phyloP scores from a whole-genome alignment of 1,140 invertebrate genomes.

The Pomacea maculata region DNA sequence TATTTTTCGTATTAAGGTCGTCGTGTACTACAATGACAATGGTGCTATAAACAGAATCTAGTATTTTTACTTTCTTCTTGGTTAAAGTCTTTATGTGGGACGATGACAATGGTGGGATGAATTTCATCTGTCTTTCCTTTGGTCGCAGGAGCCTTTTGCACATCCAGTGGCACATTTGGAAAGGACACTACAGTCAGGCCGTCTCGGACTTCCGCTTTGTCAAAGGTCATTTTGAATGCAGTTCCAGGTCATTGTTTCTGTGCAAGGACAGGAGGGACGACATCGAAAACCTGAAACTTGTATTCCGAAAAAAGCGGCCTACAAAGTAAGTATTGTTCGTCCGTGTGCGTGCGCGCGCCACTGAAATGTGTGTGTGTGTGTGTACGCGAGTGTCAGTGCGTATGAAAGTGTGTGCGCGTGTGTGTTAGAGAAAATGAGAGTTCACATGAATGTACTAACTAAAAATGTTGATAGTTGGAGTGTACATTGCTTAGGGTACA shows the following conservation, averaged over 20 bases:
- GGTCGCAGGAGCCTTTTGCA: constrained; percentile 12
- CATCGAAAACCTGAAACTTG: constrained; percentile 2
- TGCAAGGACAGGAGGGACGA: constrained; percentile 6
- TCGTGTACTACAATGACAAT: too few relatives aligned
- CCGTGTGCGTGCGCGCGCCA: constrained; percentile 2
- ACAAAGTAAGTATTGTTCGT: constrained; percentile 4
- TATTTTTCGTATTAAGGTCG: too few relatives aligned
- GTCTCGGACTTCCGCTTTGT: constrained; percentile 20
- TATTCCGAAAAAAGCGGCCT: constrained; percentile 12
- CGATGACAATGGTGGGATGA: too few relatives aligned
- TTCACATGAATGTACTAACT: too few relatives aligned
- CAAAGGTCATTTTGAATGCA: constrained; percentile 17
- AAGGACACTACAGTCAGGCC: constrained; percentile 13
- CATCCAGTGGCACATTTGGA: constrained; percentile 22
- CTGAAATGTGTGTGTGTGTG: constrained; percentile 8
- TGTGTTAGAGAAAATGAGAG: not conserved
- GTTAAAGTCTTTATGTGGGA: too few relatives aligned
- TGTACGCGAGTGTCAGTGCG: not conserved
- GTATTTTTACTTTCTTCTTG: too few relatives aligned
- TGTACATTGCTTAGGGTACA: too few relatives aligned
- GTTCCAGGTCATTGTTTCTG: constrained; percentile 7
- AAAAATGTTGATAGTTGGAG: too few relatives aligned
- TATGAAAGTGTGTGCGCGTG: not conserved
- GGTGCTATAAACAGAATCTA: too few relatives aligned
- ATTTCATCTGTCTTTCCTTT: not conserved